A percentile compares a stretch with the other conserved stretches of the same genome.
Conservation (phyloP, 2,797 vertebrate genomes). For the Selene dorsalis region DNA sequence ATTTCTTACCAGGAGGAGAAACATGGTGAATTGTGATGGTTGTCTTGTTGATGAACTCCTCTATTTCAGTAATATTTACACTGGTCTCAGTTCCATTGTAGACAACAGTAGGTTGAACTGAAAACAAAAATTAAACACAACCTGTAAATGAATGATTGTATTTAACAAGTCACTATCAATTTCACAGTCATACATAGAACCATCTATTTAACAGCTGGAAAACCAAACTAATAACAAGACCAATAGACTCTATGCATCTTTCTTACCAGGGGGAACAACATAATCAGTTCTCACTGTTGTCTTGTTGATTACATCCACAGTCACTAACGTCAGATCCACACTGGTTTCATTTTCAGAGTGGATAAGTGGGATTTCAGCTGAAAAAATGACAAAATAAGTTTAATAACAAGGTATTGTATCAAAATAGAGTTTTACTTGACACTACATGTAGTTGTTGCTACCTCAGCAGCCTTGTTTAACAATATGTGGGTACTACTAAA, state of each 20-base stretch:
- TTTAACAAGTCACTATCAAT: too few relatives aligned
- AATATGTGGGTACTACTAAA: not conserved
- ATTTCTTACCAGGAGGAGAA: constrained; percentile 56
- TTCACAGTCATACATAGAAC: too few relatives aligned
- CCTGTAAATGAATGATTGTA: too few relatives aligned
- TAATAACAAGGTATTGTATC: too few relatives aligned
- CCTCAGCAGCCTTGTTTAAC: too few relatives aligned
- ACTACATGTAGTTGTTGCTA: too few relatives aligned
- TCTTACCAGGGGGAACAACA: constrained; percentile 58
- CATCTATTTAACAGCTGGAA: not conserved
- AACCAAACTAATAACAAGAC: too few relatives aligned
- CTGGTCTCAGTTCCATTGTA: constrained; percentile 65
- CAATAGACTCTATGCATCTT: not conserved
- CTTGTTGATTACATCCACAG: constrained; percentile 48
- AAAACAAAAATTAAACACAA: constrained; percentile 29
- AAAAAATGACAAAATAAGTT: not conserved
- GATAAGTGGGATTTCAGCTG: constrained; percentile 52
- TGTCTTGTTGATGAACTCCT: constrained; percentile 65
- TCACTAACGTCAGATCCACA: constrained; percentile 36
- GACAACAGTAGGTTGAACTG: constrained; percentile 43
- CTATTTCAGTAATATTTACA: constrained; percentile 55
- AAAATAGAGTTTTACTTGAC: too few relatives aligned
- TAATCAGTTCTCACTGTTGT: constrained; percentile 47
- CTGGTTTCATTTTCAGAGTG: constrained; percentile 43
- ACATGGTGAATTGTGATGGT: constrained; percentile 35